Evolutionary conservation across 2,888 invertebrate species (phyloP).

Genomic region (Siphlonurus alternatus): DNA sequence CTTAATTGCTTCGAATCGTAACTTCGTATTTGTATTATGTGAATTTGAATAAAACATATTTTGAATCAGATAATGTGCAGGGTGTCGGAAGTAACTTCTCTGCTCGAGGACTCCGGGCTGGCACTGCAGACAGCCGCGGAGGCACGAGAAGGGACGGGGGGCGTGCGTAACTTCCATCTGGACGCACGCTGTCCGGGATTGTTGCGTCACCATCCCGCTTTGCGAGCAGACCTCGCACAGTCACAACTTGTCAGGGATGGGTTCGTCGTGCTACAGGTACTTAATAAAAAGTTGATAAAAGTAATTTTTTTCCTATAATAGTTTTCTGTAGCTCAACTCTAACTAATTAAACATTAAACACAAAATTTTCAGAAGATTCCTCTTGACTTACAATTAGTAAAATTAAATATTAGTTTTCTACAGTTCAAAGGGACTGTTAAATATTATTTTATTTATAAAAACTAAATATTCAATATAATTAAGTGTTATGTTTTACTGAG

Average conservation of each 20-base stretch:
- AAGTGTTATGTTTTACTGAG: not conserved
- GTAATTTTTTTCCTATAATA: no score
- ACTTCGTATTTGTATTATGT: no score
- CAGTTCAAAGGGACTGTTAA: no score
- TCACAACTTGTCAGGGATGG: slow-evolving; percentile 36
- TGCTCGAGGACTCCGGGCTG: not conserved
- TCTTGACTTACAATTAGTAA: no score
- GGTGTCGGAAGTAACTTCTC: not conserved
- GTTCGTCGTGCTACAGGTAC: slow-evolving; percentile 39
- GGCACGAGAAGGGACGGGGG: not conserved
- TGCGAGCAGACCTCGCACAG: slow-evolving; percentile 35
- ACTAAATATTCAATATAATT: not conserved
- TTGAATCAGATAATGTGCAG: no score
- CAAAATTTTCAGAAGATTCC: no score
- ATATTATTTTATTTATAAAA: not conserved
- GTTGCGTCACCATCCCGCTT: slow-evolving; percentile 32
- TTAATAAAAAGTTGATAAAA: no score
- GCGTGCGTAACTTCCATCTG: not conserved
- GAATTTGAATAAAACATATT: no score
- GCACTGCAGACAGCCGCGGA: not conserved
- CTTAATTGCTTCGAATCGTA: no score
- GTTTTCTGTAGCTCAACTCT: no score
- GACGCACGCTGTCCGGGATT: slow-evolving; percentile 1
- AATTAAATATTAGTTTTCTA: no score
- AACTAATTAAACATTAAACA: no score